Conservation (phyloP, 2,888 invertebrate species). For the Cerastis rubricosa region DNA sequence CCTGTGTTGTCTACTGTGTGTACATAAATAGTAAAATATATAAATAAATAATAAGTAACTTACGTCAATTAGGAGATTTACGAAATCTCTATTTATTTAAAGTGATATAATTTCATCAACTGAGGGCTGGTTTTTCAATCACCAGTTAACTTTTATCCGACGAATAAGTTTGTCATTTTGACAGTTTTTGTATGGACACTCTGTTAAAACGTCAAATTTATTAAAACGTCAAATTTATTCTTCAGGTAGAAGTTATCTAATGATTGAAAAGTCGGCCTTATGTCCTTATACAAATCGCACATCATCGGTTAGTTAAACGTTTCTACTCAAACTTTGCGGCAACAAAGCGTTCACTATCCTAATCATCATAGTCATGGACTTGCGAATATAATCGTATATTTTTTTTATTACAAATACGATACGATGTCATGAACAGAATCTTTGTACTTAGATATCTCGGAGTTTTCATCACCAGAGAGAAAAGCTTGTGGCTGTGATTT, state of each 20-base stretch:
- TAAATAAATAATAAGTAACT: conserved; percentile 34
- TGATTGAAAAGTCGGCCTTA: no score
- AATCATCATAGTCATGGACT: background rate
- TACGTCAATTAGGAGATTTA: background rate
- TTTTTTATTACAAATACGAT: no score
- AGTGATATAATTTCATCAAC: background rate
- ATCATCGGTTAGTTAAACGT: background rate
- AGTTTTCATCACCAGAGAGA: background rate
- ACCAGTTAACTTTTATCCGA: no score
- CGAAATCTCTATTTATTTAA: background rate
- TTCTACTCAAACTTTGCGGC: background rate
- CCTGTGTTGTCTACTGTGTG: background rate
- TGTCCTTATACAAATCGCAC: background rate
- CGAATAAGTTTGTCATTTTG: no score
- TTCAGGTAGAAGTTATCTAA: no score
- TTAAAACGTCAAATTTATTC: no score
- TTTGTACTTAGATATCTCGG: background rate
- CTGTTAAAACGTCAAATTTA: no score
- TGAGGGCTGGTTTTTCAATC: no score
- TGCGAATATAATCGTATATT: no score
- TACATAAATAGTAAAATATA: no score
- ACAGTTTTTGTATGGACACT: no score
- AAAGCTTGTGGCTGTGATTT: background rate
- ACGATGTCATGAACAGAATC: background rate
- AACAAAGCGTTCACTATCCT: background rate